Percentiles rank a stretch among this genome's conserved stretches.
These are phyloP conservation scores for Ditylenchus dipsaci DNA, from an alignment of 1,140 invertebrate genomes.

Conservation along the genomic window DNA sequence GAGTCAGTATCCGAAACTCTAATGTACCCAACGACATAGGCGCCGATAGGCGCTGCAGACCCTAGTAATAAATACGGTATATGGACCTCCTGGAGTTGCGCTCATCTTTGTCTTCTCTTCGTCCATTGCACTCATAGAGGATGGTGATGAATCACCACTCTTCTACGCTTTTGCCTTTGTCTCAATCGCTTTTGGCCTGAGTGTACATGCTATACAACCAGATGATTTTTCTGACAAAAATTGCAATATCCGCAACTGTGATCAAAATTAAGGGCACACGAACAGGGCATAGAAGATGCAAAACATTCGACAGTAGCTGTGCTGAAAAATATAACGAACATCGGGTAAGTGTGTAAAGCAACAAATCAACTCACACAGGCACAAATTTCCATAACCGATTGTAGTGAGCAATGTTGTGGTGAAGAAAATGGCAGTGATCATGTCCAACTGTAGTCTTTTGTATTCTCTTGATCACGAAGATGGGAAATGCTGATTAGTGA, in stretches of 20 bases:
- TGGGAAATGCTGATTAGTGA: slow-evolving; percentile 47
- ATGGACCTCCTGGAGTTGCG: slow-evolving; percentile 31
- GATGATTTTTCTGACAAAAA: slow-evolving; percentile 57
- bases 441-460: slow-evolving; percentile 48
- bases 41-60: no score
- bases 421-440: slow-evolving; percentile 57
- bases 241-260: slow-evolving; percentile 58
- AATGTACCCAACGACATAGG: no score
- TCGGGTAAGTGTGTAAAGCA: background rate
- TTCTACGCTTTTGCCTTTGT: background rate
- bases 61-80: no score
- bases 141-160: background rate
- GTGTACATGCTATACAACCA: slow-evolving; percentile 48
- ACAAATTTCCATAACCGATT: slow-evolving; percentile 58
- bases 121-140: background rate
- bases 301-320: slow-evolving; percentile 42
- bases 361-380: slow-evolving; percentile 24
- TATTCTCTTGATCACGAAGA: slow-evolving; percentile 18
- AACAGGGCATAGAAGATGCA: slow-evolving; percentile 57
- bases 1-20: no score
- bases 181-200: slow-evolving; percentile 16
- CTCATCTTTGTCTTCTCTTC: slow-evolving; percentile 16
- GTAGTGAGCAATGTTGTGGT: slow-evolving; percentile 57
- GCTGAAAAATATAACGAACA: background rate
- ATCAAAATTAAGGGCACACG: slow-evolving; percentile 56